Evolutionary conservation across 1,140 invertebrate genomes (phyloP).

Genomic region (Ylistrum balloti): DNA sequence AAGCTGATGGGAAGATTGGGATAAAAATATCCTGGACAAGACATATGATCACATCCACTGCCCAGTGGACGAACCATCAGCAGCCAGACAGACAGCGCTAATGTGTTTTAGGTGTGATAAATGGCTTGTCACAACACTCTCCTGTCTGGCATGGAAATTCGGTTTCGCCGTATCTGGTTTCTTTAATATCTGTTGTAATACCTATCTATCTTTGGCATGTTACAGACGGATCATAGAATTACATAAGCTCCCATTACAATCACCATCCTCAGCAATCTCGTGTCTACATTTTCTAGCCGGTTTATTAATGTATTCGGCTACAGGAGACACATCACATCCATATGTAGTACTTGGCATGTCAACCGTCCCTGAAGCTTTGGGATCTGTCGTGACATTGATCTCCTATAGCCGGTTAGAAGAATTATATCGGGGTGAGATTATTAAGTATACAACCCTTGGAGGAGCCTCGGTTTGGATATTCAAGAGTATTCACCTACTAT

Average conservation of each 20-base stretch:
- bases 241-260: constrained; percentile 5
- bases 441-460: too few species aligned
- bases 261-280: not conserved
- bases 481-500: too few species aligned
- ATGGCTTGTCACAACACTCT: not conserved
- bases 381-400: not conserved
- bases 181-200: constrained; percentile 40
- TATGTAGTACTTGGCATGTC: not conserved
- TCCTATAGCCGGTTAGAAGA: not conserved
- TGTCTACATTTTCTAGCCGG: not conserved
- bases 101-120: not conserved
- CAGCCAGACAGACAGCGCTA: not conserved
- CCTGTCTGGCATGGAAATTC: not conserved
- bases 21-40: not conserved
- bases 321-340: not conserved
- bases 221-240: constrained; percentile 1
- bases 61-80: not conserved
- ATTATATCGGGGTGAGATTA: not conserved
- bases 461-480: too few species aligned
- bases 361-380: not conserved
- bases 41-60: not conserved
- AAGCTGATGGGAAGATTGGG: too few species aligned
- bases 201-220: constrained; percentile 26
- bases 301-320: constrained; percentile 20
- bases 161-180: not conserved